phyloP scores from a whole-genome alignment of 2,888 invertebrate genomes.

The Acanthoscelides obtectus region DNA sequence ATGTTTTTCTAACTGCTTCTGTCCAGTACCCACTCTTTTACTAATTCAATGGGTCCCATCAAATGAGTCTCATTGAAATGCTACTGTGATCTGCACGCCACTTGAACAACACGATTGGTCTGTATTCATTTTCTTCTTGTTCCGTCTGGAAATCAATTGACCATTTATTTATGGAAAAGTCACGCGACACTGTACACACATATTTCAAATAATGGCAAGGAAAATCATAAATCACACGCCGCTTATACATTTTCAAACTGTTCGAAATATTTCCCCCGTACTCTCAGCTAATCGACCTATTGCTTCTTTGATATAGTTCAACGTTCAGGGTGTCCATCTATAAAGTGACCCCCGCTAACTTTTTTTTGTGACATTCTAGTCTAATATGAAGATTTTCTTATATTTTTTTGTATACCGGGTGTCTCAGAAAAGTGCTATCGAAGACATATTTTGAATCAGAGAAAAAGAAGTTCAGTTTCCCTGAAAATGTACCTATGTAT shows the following conservation, averaged over 20 bases:
- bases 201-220: constrained; percentile 21
- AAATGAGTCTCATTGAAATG: background rate
- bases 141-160: constrained; percentile 25
- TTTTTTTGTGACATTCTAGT: too few relatives aligned
- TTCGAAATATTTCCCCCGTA: background rate
- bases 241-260: background rate
- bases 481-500: too few relatives aligned
- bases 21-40: too few relatives aligned
- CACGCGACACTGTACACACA: constrained; percentile 20
- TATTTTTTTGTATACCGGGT: too few relatives aligned
- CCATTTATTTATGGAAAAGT: constrained; percentile 29
- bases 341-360: too few relatives aligned
- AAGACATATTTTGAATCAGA: too few relatives aligned
- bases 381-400: too few relatives aligned
- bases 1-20: too few relatives aligned
- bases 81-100: constrained; percentile 5
- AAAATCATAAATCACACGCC: constrained; percentile 13
- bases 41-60: too few relatives aligned
- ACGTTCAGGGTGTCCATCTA: too few relatives aligned
- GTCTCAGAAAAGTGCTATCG: too few relatives aligned
- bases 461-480: too few relatives aligned
- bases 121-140: constrained; percentile 22
- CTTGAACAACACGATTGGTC: constrained; percentile 6
- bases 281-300: background rate
- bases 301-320: background rate